phyloP scores from a whole-genome alignment of 2,888 invertebrate species.

The Graphium colonna region DNA sequence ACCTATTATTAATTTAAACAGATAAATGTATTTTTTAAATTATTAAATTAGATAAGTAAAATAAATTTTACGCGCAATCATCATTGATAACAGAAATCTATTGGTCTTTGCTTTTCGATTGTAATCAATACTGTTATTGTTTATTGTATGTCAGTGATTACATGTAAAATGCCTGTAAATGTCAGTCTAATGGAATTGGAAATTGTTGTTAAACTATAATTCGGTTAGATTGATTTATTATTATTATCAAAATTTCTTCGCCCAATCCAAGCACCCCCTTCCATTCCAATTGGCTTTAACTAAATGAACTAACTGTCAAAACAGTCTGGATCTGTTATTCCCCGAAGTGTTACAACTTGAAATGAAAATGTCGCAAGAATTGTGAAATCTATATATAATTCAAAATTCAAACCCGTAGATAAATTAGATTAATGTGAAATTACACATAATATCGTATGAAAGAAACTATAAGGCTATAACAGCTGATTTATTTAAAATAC shows the following conservation, averaged over 20 bases:
- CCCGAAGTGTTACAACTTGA: slow-evolving; percentile 2
- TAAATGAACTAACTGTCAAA: slow-evolving; percentile 33
- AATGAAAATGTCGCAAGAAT: slow-evolving; percentile 11
- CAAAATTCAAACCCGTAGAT: background rate
- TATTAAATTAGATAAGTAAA: too few species aligned
- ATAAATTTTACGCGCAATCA: too few species aligned
- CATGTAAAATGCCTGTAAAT: background rate
- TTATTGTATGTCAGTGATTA: background rate
- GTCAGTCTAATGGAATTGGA: background rate
- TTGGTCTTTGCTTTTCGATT: background rate
- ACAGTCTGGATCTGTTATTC: slow-evolving; percentile 26
- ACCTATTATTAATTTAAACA: too few species aligned
- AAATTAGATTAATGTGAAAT: background rate
- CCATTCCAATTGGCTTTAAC: slow-evolving; percentile 10
- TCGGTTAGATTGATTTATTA: background rate
- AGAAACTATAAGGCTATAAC: background rate
- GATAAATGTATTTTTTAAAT: too few species aligned
- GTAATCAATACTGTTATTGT: slow-evolving; percentile 1
- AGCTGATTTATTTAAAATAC: too few species aligned
- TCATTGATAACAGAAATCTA: background rate
- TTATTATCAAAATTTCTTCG: background rate
- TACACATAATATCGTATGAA: background rate
- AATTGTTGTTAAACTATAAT: background rate
- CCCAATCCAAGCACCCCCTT: background rate
- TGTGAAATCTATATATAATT: background rate